These are phyloP conservation scores for Leistus spinibarbis DNA, from an alignment of 2,888 invertebrate genomes.

Conservation along the genomic window DNA sequence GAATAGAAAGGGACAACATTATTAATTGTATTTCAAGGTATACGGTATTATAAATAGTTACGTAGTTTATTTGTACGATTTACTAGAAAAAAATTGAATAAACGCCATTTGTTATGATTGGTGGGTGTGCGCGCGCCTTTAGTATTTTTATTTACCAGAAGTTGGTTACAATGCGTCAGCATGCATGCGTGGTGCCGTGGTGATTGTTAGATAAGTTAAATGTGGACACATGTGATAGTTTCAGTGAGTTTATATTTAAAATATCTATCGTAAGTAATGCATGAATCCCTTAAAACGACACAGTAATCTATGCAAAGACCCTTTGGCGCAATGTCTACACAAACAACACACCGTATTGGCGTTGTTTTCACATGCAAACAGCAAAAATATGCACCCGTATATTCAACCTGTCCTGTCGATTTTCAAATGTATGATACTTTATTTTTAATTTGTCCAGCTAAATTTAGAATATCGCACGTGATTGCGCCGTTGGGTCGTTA, in stretches of 20 bases:
- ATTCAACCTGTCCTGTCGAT: slow-evolving; percentile 9
- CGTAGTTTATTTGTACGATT: background rate
- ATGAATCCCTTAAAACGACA: slow-evolving; percentile 12
- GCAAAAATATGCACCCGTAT: slow-evolving; percentile 26
- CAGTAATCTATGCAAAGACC: background rate
- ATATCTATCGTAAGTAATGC: slow-evolving; percentile 32
- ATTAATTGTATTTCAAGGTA: no score
- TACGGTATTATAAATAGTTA: no score
- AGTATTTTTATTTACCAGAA: slow-evolving; percentile 5
- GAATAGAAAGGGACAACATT: no score
- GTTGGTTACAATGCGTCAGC: slow-evolving; percentile 7
- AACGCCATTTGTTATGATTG: background rate
- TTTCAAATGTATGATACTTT: slow-evolving; percentile 22
- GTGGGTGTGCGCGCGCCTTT: background rate
- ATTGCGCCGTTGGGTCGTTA: background rate
- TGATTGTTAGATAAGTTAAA: slow-evolving; percentile 26
- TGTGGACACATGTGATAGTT: slow-evolving; percentile 36
- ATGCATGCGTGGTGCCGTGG: slow-evolving; percentile 29
- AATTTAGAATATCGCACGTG: slow-evolving; percentile 20
- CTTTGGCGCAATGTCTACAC: background rate
- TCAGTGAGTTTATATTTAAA: slow-evolving; percentile 14
- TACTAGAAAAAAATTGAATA: background rate
- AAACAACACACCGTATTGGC: background rate
- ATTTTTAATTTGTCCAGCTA: slow-evolving; percentile 24
- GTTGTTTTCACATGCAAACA: slow-evolving; percentile 3